Evolutionary conservation across 2,797 vertebrate species (phyloP).

Genomic region (Euphonia xanthogaster): DNA sequence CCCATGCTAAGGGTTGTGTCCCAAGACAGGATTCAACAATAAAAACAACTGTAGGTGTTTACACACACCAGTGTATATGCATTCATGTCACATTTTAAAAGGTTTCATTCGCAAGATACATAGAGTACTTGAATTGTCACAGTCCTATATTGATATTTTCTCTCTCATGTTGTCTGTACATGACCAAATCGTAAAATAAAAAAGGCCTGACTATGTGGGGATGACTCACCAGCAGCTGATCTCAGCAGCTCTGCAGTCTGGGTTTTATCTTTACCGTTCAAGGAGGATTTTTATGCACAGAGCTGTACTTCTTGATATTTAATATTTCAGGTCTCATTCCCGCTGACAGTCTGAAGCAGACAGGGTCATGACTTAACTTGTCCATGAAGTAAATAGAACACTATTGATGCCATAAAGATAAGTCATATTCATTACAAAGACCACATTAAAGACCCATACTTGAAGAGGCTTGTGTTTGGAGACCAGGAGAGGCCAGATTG

Average conservation of each 20-base stretch:
- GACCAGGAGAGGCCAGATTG: neutral
- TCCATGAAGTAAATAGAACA: neutral
- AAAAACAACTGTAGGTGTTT: neutral
- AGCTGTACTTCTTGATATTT: slow-evolving; percentile 28
- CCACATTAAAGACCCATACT: neutral
- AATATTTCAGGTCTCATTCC: slow-evolving; percentile 40
- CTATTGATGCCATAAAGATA: slow-evolving; percentile 46
- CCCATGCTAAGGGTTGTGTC: neutral
- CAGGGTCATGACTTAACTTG: slow-evolving; percentile 35
- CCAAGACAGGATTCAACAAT: neutral
- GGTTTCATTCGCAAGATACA: neutral
- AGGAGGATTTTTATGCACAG: neutral
- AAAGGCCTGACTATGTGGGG: neutral
- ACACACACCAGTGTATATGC: accelerated
- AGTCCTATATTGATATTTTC: neutral
- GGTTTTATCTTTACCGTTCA: neutral
- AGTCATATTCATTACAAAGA: slow-evolving; percentile 39
- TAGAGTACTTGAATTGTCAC: neutral
- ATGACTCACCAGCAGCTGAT: slow-evolving; percentile 33
- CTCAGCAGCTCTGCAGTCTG: neutral
- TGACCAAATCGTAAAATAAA: neutral
- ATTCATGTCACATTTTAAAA: neutral
- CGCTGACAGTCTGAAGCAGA: slow-evolving; percentile 13
- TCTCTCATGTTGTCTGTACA: neutral
- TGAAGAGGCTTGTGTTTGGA: slow-evolving; percentile 11